phyloP scores from a whole-genome alignment of 2,888 invertebrate genomes.

The Hydrotaea diabolus region DNA sequence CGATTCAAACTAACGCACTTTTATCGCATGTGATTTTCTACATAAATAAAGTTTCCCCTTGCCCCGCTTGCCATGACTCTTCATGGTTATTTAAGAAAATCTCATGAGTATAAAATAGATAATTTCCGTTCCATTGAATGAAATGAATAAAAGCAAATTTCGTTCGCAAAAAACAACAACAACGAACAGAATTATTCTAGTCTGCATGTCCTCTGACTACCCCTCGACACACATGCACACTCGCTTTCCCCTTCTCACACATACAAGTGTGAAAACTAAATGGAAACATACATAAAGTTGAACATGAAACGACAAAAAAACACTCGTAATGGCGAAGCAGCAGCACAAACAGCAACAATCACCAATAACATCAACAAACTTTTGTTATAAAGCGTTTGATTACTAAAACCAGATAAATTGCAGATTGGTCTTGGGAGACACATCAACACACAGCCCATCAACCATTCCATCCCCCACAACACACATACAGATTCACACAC shows the following conservation, averaged over 20 bases:
- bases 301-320: slow-evolving; percentile 1
- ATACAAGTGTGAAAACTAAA: slow-evolving; percentile 22
- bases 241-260: neutral
- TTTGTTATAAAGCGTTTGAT: slow-evolving; percentile 63
- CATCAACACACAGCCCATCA: slow-evolving; percentile 38
- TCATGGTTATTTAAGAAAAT: slow-evolving; percentile 47
- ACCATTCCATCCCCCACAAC: neutral
- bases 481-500: slow-evolving; percentile 10
- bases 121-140: slow-evolving; percentile 60
- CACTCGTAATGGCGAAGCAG: slow-evolving; percentile 42
- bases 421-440: slow-evolving; percentile 54
- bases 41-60: slow-evolving; percentile 1
- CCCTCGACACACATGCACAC: neutral
- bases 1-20: slow-evolving; percentile 50
- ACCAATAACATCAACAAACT: slow-evolving; percentile 58
- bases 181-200: neutral
- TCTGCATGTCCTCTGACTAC: neutral
- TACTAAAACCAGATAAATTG: slow-evolving; percentile 61
- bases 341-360: slow-evolving; percentile 54
- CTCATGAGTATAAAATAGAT: slow-evolving; percentile 57
- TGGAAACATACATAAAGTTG: slow-evolving; percentile 37
- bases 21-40: slow-evolving; percentile 50
- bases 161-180: slow-evolving; percentile 7
- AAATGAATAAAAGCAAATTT: slow-evolving; percentile 25
- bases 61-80: neutral